phyloP scores from a whole-genome alignment of 2,113 vertebrate species.

The Amphiprion ocellaris region DNA sequence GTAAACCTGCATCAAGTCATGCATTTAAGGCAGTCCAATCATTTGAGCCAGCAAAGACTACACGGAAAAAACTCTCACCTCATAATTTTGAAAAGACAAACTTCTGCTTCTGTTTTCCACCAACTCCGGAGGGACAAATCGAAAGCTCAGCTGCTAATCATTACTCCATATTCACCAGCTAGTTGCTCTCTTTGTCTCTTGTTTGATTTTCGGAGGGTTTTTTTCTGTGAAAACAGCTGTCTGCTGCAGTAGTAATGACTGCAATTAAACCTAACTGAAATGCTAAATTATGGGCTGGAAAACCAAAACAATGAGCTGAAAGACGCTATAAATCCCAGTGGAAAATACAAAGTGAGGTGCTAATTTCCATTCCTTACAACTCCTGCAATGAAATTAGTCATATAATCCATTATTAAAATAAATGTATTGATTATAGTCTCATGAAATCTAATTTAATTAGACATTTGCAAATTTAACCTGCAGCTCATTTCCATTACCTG shows the following conservation, averaged over 20 bases:
- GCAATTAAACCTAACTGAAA: neutral
- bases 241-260: neutral
- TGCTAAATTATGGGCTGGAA: neutral
- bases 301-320: constrained; percentile 6
- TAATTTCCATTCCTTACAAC: neutral
- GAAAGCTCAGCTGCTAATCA: neutral
- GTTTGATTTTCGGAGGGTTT: neutral
- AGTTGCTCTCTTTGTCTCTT: neutral
- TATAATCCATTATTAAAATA: neutral
- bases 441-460: neutral
- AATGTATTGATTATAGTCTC: neutral
- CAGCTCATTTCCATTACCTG: no score
- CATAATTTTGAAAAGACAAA: neutral
- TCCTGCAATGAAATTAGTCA: neutral
- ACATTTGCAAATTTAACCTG: no score
- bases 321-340: neutral
- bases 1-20: no score
- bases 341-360: neutral
- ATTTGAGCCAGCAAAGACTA: neutral
- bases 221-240: constrained; percentile 2
- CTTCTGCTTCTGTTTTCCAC: no score
- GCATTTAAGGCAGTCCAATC: neutral
- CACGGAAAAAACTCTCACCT: neutral
- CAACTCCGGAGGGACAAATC: no score
- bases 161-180: neutral